phyloP scores from a whole-genome alignment of 2,113 vertebrate species.

The Struthidea cinerea region DNA sequence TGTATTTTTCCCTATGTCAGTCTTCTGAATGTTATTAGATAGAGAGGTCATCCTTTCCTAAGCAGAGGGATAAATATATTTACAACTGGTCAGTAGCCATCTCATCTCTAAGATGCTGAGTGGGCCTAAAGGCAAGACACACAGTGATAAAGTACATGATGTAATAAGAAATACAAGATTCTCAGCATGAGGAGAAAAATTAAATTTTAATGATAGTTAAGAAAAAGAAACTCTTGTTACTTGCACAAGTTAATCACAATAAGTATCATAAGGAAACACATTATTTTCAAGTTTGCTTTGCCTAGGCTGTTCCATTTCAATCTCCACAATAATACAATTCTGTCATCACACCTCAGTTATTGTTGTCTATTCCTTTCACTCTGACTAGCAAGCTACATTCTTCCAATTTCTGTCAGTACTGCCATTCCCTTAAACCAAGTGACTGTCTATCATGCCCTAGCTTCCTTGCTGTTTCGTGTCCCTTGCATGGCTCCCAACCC shows the following conservation, averaged over 20 bases:
- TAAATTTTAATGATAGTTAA: not conserved
- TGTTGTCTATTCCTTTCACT: not conserved
- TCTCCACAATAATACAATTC: not conserved
- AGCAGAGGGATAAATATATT: not conserved
- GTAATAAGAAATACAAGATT: not conserved
- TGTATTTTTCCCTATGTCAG: not conserved
- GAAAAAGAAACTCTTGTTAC: not conserved
- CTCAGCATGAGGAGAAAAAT: not conserved
- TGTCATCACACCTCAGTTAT: not conserved
- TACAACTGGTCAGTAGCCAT: not conserved
- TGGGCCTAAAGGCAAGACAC: not conserved
- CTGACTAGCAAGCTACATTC: not conserved
- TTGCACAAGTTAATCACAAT: not conserved
- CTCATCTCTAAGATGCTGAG: not conserved
- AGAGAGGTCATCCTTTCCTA: not conserved
- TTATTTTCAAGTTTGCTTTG: not conserved
- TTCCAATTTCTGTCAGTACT: not conserved
- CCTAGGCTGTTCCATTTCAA: not conserved
- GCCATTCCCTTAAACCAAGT: not conserved
- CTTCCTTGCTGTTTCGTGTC: not conserved
- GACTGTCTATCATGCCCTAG: not conserved
- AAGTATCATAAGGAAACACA: not conserved
- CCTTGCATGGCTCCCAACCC: not conserved
- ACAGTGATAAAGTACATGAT: not conserved
- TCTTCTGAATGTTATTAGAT: not conserved